A percentile compares a stretch with the other conserved stretches of the same genome.
Conservation (phyloP, 2,797 vertebrate species). For the Neosalanx taihuensis region DNA sequence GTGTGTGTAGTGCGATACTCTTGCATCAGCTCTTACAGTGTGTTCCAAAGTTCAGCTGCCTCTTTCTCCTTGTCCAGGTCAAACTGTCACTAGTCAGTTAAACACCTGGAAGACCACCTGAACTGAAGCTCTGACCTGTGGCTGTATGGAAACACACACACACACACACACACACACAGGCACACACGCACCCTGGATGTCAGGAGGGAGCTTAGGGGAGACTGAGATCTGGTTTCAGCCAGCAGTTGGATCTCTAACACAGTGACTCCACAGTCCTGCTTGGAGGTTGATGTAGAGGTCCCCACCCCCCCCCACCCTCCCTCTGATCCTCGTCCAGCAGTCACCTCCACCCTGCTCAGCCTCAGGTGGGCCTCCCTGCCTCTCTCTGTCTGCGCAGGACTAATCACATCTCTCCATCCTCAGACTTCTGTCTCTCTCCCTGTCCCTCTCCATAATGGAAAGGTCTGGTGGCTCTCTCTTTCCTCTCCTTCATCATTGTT, state of each 20-base stretch:
- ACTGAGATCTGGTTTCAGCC: no score
- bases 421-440: background rate
- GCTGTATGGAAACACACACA: background rate
- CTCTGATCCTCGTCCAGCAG: background rate
- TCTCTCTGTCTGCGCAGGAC: background rate
- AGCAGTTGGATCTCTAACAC: background rate
- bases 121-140: no score
- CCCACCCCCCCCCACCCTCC: no score
- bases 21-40: background rate
- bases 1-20: background rate
- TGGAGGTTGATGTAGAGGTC: no score
- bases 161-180: no score
- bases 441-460: background rate
- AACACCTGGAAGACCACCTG: background rate
- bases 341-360: conserved; percentile 5
- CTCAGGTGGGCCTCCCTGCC: background rate
- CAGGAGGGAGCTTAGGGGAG: background rate
- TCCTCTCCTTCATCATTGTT: no score
- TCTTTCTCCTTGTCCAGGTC: conserved; percentile 26
- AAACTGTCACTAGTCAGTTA: conserved; percentile 18
- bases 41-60: conserved; percentile 31
- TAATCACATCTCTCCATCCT: no score
- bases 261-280: no score
- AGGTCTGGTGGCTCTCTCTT: no score
- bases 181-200: background rate